These are phyloP conservation scores for Taenioides sp. DNA, from an alignment of 2,797 vertebrate species.

Conservation along the genomic window DNA sequence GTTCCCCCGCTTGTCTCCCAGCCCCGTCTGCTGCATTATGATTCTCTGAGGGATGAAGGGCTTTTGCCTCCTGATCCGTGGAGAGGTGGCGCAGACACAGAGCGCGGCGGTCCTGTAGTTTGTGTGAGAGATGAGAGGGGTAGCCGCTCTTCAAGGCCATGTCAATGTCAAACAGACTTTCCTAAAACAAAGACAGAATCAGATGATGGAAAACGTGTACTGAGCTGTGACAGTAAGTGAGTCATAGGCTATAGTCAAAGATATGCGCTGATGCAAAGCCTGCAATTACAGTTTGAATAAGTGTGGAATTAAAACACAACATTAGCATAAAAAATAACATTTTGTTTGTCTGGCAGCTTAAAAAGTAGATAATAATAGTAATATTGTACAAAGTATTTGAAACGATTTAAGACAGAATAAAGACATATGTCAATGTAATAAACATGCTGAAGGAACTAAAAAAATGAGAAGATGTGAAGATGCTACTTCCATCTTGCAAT, in stretches of 20 bases:
- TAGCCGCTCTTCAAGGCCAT: constrained; percentile 81
- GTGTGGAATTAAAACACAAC: neutral
- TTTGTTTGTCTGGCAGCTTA: neutral
- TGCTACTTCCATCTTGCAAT: no score
- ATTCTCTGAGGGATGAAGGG: constrained; percentile 15
- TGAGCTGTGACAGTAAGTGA: neutral
- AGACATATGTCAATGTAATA: neutral
- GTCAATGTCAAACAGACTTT: constrained; percentile 84
- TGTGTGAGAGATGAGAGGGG: constrained; percentile 83
- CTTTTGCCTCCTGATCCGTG: constrained; percentile 40
- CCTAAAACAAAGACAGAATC: constrained; percentile 63
- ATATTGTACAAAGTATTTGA: neutral
- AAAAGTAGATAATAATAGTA: neutral
- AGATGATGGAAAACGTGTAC: neutral
- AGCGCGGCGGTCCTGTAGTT: constrained; percentile 79
- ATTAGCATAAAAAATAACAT: neutral
- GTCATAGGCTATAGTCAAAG: neutral
- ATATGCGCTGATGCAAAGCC: neutral
- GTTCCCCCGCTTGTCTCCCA: constrained; percentile 36
- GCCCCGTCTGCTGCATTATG: constrained; percentile 22
- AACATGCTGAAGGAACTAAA: neutral
- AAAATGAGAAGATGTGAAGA: neutral
- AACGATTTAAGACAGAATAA: neutral
- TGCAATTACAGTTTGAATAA: neutral
- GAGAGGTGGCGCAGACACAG: constrained; percentile 80